Conservation (phyloP, 2,797 vertebrate genomes). For the Sparus aurata region DNA sequence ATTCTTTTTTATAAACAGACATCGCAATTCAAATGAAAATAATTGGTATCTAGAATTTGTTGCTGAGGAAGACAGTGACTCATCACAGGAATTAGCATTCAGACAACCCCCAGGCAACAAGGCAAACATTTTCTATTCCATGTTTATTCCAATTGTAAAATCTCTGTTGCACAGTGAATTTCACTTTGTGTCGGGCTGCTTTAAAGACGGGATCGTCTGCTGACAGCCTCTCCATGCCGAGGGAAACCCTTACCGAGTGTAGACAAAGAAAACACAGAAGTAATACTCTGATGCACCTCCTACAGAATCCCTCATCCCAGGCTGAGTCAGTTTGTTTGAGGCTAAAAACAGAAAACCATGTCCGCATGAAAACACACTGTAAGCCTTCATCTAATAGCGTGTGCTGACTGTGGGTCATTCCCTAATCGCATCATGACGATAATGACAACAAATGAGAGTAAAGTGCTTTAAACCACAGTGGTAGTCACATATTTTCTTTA, state of each 20-base stretch:
- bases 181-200: not conserved
- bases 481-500: not conserved
- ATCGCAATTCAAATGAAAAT: not conserved
- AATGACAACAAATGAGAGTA: constrained; percentile 15
- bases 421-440: constrained; percentile 19
- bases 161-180: not conserved
- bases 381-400: not conserved
- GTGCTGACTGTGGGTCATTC: constrained; percentile 22
- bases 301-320: constrained; percentile 25
- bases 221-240: constrained; percentile 8
- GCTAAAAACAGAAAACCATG: constrained; percentile 46
- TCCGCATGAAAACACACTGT: constrained; percentile 34
- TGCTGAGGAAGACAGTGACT: not conserved
- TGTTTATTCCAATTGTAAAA: not conserved
- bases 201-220: constrained; percentile 10
- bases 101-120: not conserved
- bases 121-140: not conserved
- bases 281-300: not conserved
- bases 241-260: constrained; percentile 1
- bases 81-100: not conserved
- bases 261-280: not conserved
- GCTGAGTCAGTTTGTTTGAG: constrained; percentile 54
- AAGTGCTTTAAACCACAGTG: constrained; percentile 11
- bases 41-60: not conserved
- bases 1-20: not conserved